A percentile compares a stretch with the other conserved stretches of the same genome.
Conservation (phyloP, 2,797 vertebrate genomes). For the Sebastes cheni region DNA sequence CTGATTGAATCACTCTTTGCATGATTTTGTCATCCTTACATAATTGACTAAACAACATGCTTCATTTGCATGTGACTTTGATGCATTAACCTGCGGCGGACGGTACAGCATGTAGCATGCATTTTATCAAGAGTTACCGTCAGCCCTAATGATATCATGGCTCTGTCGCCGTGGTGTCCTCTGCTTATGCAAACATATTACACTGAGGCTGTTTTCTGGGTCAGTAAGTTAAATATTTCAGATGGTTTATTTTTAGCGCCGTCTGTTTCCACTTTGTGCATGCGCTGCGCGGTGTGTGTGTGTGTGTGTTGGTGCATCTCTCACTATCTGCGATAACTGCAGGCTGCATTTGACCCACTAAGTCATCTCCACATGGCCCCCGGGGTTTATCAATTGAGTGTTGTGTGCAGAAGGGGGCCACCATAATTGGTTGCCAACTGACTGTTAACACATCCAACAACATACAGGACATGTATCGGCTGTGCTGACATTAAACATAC, state of each 20-base stretch:
- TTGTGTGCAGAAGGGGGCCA: slow-evolving; percentile 57
- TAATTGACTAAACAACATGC: slow-evolving; percentile 2
- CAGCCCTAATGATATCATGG: slow-evolving; percentile 79
- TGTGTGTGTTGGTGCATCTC: slow-evolving; percentile 44
- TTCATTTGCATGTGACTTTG: slow-evolving; percentile 20
- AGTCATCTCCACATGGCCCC: slow-evolving; percentile 75
- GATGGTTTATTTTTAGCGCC: slow-evolving; percentile 84
- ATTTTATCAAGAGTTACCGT: slow-evolving; percentile 50
- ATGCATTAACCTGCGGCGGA: not conserved
- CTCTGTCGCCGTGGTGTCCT: slow-evolving; percentile 53
- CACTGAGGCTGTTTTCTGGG: slow-evolving; percentile 82
- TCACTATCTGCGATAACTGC: slow-evolving; percentile 68
- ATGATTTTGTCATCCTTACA: not conserved
- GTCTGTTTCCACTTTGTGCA: slow-evolving; percentile 81
- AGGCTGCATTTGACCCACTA: slow-evolving; percentile 85
- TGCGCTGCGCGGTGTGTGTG: slow-evolving; percentile 12
- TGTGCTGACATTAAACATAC: not conserved
- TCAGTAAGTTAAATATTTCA: slow-evolving; percentile 89
- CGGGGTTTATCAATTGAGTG: slow-evolving; percentile 66
- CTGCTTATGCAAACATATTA: slow-evolving; percentile 77
- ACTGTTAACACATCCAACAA: slow-evolving; percentile 23
- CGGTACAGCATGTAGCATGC: not conserved
- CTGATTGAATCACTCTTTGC: slow-evolving; percentile 17
- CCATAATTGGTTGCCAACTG: slow-evolving; percentile 33
- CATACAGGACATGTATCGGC: not conserved